A percentile compares a stretch with the other conserved stretches of the same genome.
phyloP scores from a whole-genome alignment of 30 jellyfish, hydroid and myxozoan species.

The Hydractinia symbiolongicarpus region DNA sequence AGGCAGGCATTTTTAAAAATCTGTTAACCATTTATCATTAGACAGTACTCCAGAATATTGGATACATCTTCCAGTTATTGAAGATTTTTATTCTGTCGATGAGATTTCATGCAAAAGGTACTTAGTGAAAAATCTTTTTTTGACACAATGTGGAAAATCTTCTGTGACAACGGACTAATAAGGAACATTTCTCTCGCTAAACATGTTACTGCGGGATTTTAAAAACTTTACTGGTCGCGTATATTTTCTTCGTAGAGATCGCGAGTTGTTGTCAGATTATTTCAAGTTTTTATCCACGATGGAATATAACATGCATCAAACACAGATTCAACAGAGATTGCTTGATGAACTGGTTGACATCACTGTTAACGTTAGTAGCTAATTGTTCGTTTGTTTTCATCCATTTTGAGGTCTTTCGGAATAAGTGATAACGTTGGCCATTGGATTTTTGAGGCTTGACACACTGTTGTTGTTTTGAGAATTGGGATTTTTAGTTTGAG shows the following conservation, averaged over 20 bases:
- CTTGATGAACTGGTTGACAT: conserved; percentile 75
- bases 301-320: conserved; percentile 64
- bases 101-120: conserved; percentile 6
- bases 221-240: too few species aligned
- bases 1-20: too few species aligned
- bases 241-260: conserved; percentile 34
- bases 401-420: too few species aligned
- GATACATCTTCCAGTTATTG: conserved; percentile 16
- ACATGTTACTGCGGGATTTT: too few species aligned
- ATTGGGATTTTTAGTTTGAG: too few species aligned
- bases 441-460: too few species aligned
- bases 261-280: conserved; percentile 45
- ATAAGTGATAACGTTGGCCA: too few species aligned
- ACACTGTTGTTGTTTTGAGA: too few species aligned
- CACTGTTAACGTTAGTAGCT: conserved; percentile 44
- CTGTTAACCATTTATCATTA: background rate
- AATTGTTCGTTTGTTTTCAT: background rate
- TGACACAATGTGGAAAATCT: too few species aligned
- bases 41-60: background rate
- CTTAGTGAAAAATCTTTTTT: background rate
- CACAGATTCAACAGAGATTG: conserved; percentile 52
- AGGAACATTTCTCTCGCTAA: too few species aligned
- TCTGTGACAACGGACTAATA: too few species aligned
- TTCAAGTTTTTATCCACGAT: conserved; percentile 46
- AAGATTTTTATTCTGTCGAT: conserved; percentile 2